Base-by-base conservation (phyloP, 2,888 invertebrate genomes). In the Drosophila subquinaria region DNA sequence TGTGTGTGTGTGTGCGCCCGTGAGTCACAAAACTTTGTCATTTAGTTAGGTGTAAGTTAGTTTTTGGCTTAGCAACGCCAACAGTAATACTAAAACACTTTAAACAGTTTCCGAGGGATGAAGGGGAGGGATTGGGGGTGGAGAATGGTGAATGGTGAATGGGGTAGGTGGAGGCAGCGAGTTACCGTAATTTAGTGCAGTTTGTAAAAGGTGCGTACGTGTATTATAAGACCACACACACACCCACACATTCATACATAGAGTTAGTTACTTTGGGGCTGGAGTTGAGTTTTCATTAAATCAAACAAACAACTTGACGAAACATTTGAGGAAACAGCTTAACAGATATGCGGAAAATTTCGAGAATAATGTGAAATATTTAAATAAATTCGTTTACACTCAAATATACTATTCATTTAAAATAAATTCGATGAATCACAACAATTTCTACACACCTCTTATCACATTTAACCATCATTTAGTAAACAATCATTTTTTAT, bases 21-120 rank as follows among this genome's bases (percentile, higher is more conserved):
- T 68, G 59, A 75, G 76, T 66, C 64, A 68, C 63, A 71, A 77
- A 89, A 89, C 89, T 87, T 89, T 88, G 83, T 86, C 82, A 82
- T 82, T 82, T 81, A 89, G 84, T 84, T 89, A 84, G 88, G 88
- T 85, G 88, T 76, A 84, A 89, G 84, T 89, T 88, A 88, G 89
- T 89, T 89, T 88, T 89, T 89, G 78, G 89, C 85, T 84, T 84
- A 88, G 82, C 73, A 68, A 69, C 70, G 76, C 71, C 79, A 82
- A 79, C 79, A 67, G 79, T 73, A 82, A 79, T 79, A 70, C 85
- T 79, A 85, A 89, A 89, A 82, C 89, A 89, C 84, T 89, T 84
- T 88, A 84, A 84, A 79, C 79, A 85, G 81, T 70, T 81, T 66
- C 68, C 59, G 42, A 53, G 48, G 43, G 48, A 43, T 11, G 40